These are phyloP conservation scores for Ormyrus thymus DNA, from an alignment of 2,888 invertebrate genomes.

Conservation along the genomic window DNA sequence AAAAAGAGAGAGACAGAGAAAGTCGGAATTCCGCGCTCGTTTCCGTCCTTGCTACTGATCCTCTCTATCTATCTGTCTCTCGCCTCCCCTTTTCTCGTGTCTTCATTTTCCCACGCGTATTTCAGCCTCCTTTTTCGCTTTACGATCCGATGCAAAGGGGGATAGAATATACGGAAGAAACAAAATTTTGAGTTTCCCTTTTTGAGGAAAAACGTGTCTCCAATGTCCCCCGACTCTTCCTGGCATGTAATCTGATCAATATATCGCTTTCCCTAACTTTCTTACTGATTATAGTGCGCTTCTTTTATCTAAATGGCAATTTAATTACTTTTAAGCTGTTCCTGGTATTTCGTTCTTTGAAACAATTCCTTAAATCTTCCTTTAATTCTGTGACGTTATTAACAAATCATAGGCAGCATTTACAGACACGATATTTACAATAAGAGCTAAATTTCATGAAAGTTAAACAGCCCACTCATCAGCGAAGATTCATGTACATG, in stretches of 20 bases:
- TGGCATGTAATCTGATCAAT: too few relatives aligned
- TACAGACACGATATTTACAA: too few relatives aligned
- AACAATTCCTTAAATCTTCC: too few relatives aligned
- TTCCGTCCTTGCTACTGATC: slow-evolving; percentile 25
- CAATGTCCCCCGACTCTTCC: too few relatives aligned
- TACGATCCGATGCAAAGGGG: background rate
- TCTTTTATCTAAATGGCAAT: too few relatives aligned
- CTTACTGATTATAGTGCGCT: too few relatives aligned
- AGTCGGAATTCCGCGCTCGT: slow-evolving; percentile 12
- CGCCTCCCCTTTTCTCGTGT: background rate
- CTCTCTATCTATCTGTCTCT: background rate
- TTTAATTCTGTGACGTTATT: too few relatives aligned
- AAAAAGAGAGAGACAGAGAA: slow-evolving; percentile 20
- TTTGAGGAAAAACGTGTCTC: too few relatives aligned
- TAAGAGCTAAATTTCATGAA: background rate
- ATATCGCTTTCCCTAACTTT: too few relatives aligned
- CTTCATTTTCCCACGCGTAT: background rate
- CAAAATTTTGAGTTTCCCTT: too few relatives aligned
- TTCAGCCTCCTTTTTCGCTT: slow-evolving; percentile 44
- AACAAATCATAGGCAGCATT: background rate
- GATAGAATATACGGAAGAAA: background rate
- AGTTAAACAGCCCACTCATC: background rate
- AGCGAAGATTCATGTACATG: background rate
- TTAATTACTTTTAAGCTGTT: too few relatives aligned
- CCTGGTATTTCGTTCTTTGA: too few relatives aligned